Evolutionary conservation across 2,888 invertebrate species (phyloP), one percentile per base, ranked within the genome.

Genomic region (Drepanosiphum platanoidis): DNA sequence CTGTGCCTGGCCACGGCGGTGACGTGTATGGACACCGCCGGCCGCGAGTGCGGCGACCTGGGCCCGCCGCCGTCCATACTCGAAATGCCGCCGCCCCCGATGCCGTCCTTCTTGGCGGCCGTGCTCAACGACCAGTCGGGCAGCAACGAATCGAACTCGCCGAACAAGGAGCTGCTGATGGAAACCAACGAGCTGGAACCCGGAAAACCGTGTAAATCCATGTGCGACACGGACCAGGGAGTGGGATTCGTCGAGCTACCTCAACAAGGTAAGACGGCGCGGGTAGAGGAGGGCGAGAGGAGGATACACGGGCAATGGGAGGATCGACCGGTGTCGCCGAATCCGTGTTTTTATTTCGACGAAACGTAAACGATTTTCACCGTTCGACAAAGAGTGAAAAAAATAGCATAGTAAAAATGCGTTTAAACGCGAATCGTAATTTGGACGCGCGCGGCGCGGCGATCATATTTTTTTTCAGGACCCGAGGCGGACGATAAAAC

Each of bases 31-130:
- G 88, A 87, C 88, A 87, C 87, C 86, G 88, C 89, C 81, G 90
- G 90, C 86, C 88, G 89, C 8, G 89, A 89, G n/a, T 91, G 91
- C 88, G 89, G 87, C 80, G 89, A 92, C 68, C 90, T 94, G 87
- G 94, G 93, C 11, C 94, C 94, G 0, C 96, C 96, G 0, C 96
- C 96, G 0, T 93, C 92, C 86, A 95, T 96, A 87, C 91, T 95
- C 81, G 94, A 93, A 88, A 93, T 96, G 91, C 96, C 96, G 11
- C 96, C 96, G 68, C 96, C 96, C 0, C 96, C 96, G 0, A 91
- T 95, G 87, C 96, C 96, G 4, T 92, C 93, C 0, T 95, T 95
- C 90, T 91, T 96, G 32, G 87, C 87, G 34, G 86, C 84, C 90
- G 91, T 88, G 91, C 91, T 87, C 90, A 90, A 87, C 34, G 86